A percentile compares a stretch with the other conserved stretches of the same genome.
Conservation (phyloP, 37 sponge, comb jelly and placozoan genomes). For the Oscarella lobularis region DNA sequence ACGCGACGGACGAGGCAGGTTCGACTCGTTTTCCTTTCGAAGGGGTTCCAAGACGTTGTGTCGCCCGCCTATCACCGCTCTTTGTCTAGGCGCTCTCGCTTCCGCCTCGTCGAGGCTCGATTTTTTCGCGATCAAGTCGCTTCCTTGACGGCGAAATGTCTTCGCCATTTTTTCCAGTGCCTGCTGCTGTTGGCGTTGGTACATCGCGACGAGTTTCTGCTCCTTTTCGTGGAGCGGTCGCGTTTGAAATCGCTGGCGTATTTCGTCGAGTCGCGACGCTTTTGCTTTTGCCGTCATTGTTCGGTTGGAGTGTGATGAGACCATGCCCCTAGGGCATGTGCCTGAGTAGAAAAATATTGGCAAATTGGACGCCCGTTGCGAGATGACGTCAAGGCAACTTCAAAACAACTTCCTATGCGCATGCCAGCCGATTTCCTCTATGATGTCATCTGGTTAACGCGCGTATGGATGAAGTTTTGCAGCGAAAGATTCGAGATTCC, state of each 20-base stretch:
- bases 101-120: background rate
- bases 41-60: background rate
- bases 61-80: background rate
- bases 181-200: slow-evolving; percentile 1
- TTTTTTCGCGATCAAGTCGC: background rate
- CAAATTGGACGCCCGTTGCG: too few relatives aligned
- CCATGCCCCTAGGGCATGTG: too few relatives aligned
- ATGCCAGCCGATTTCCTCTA: background rate
- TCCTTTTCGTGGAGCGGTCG: background rate
- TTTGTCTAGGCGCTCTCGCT: background rate
- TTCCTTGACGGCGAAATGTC: background rate
- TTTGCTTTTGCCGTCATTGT: background rate
- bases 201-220: background rate
- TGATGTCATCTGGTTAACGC: too few relatives aligned
- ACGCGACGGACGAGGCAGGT: background rate
- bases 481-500: slow-evolving; percentile 17
- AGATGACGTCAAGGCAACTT: too few relatives aligned
- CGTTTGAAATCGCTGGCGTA: background rate
- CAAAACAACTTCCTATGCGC: background rate
- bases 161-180: background rate
- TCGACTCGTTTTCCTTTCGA: background rate
- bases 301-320: too few relatives aligned
- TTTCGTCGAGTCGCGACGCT: background rate
- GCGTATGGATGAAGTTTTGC: background rate
- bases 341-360: too few relatives aligned